Conservation (phyloP, 2,113 vertebrate species). For the Ctenomys sociabilis region DNA sequence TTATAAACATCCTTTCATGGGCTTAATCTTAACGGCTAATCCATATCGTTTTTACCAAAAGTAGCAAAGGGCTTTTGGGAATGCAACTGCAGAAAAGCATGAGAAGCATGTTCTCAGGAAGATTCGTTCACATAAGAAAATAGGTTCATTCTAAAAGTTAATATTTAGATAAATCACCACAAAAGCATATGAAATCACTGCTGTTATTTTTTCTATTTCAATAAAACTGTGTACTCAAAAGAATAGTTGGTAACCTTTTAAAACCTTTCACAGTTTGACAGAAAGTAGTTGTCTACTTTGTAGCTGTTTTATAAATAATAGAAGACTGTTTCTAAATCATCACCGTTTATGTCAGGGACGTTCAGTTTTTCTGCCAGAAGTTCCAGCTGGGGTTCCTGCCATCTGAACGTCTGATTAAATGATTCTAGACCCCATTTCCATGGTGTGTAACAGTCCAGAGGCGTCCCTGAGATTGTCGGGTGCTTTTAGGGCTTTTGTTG, state of each 20-base stretch:
- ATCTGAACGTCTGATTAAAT: slow-evolving; percentile 37
- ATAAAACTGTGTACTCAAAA: neutral
- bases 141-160: neutral
- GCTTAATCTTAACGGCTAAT: neutral
- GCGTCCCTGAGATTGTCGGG: neutral
- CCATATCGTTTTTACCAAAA: neutral
- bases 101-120: slow-evolving; percentile 28
- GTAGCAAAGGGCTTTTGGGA: neutral
- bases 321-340: neutral
- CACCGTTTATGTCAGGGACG: slow-evolving; percentile 20
- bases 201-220: neutral
- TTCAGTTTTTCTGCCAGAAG: neutral
- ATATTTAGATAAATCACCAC: neutral
- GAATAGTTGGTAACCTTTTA: slow-evolving; percentile 35
- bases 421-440: neutral
- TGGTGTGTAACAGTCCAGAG: neutral
- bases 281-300: neutral
- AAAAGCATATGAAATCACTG: slow-evolving; percentile 4
- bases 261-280: slow-evolving; percentile 28
- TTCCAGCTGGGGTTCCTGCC: neutral
- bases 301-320: neutral
- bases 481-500: neutral
- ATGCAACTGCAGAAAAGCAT: neutral
- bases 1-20: slow-evolving; percentile 9
- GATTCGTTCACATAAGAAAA: neutral